Conservation (phyloP, 2,888 invertebrate species). For the Adelognathus sp. region DNA sequence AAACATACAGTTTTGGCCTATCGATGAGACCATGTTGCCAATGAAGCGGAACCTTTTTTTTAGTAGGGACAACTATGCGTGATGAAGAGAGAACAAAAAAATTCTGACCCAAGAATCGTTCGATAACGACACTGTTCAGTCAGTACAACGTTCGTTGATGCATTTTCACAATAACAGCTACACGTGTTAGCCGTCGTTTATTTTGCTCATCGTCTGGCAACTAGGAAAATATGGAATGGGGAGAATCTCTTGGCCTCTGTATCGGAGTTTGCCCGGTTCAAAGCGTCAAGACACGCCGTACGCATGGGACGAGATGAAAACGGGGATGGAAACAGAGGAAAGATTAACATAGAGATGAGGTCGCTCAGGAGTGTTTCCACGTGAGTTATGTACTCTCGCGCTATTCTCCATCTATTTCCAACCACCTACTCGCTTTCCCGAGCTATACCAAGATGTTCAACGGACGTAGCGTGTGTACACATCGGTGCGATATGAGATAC, state of each 20-base stretch:
- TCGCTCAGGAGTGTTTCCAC: slow-evolving; percentile 66
- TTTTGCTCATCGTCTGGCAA: not conserved
- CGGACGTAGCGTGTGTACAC: not conserved
- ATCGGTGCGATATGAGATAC: not conserved
- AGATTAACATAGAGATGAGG: slow-evolving; percentile 74
- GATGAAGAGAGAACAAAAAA: no score
- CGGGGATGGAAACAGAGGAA: slow-evolving; percentile 59
- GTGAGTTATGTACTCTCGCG: slow-evolving; percentile 66
- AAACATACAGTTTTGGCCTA: no score
- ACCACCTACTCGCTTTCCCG: slow-evolving; percentile 20
- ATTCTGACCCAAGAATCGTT: no score
- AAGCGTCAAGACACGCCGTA: slow-evolving; percentile 44
- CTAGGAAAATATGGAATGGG: not conserved
- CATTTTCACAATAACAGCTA: not conserved
- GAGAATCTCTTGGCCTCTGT: not conserved
- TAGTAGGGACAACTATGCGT: no score
- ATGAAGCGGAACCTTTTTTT: no score
- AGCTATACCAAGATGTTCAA: slow-evolving; percentile 9
- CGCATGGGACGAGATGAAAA: slow-evolving; percentile 28
- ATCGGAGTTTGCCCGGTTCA: slow-evolving; percentile 22
- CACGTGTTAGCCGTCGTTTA: not conserved
- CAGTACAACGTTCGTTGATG: no score
- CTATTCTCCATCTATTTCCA: slow-evolving; percentile 46
- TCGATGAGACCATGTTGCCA: no score
- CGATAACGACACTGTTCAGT: no score